phyloP scores from a whole-genome alignment of 2,113 vertebrate species.

The Bubo scandiacus region DNA sequence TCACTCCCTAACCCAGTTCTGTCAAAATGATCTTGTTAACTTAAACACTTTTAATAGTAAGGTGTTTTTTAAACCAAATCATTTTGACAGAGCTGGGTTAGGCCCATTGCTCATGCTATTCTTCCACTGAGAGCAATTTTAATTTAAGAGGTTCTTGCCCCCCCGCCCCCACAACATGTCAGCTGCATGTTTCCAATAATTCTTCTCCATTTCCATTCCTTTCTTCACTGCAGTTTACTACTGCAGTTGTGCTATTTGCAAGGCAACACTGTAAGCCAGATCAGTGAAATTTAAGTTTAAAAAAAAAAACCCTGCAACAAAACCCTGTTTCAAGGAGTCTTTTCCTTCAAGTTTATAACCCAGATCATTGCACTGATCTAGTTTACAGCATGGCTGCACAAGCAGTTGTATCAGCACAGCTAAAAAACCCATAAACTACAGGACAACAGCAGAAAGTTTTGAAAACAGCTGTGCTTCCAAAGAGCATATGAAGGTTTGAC shows the following conservation, averaged over 20 bases:
- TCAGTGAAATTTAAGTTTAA: neutral
- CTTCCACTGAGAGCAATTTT: slow-evolving; percentile 23
- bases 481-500: neutral
- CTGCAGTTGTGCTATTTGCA: neutral
- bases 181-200: neutral
- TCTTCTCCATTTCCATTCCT: neutral
- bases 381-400: neutral
- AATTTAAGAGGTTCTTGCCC: neutral
- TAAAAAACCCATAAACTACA: neutral
- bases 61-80: slow-evolving; percentile 53
- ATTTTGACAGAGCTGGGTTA: slow-evolving; percentile 61
- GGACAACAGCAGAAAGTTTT: neutral
- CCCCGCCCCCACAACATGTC: neutral
- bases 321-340: neutral
- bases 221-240: neutral
- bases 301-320: neutral
- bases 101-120: slow-evolving; percentile 1
- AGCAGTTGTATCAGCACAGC: neutral
- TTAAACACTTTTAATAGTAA: slow-evolving; percentile 63
- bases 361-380: neutral
- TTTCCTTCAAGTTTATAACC: neutral
- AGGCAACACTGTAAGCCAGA: neutral
- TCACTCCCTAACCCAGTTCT: slow-evolving; percentile 62
- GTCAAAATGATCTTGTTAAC: slow-evolving; percentile 64
- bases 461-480: neutral